These are phyloP conservation scores for Macroglossus sobrinus DNA, from an alignment of 2,113 vertebrate genomes.

Conservation along the genomic window DNA sequence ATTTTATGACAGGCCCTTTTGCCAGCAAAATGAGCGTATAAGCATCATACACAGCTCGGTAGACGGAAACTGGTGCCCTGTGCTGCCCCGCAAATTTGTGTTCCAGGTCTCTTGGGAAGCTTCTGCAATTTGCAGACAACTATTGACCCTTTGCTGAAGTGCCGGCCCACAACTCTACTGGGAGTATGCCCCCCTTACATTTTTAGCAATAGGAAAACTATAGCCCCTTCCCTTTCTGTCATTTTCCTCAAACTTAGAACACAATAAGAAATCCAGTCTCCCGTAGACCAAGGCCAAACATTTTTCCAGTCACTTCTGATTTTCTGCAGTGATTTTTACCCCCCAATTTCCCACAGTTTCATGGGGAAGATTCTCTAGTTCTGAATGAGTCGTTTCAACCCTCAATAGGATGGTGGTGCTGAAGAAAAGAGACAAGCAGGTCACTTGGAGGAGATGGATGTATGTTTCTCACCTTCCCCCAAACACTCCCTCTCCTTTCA, in stretches of 20 bases:
- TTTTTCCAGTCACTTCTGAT: neutral
- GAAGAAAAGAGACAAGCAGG: neutral
- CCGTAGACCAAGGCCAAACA: neutral
- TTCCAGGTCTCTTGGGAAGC: conserved; percentile 43
- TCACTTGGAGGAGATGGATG: neutral
- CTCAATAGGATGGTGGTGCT: neutral
- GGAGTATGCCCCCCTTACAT: too few relatives aligned
- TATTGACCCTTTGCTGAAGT: conserved; percentile 30
- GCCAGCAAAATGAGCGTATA: conserved; percentile 61
- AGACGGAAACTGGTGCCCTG: conserved; percentile 26
- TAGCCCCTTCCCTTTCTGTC: neutral
- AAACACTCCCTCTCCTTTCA: rapidly evolving
- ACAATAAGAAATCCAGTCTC: neutral
- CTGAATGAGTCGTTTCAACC: neutral
- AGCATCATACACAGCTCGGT: conserved; percentile 36
- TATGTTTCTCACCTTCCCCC: neutral
- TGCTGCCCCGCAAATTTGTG: conserved; percentile 58
- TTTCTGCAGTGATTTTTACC: neutral
- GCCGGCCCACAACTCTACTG: neutral
- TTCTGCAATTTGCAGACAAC: neutral
- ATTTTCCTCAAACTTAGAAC: neutral
- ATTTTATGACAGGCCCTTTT: conserved; percentile 76
- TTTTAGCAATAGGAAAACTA: neutral
- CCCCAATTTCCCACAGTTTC: neutral
- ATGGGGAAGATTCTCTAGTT: neutral